Conservation (phyloP, 2,888 invertebrate species). For the Octonoba sinensis region DNA sequence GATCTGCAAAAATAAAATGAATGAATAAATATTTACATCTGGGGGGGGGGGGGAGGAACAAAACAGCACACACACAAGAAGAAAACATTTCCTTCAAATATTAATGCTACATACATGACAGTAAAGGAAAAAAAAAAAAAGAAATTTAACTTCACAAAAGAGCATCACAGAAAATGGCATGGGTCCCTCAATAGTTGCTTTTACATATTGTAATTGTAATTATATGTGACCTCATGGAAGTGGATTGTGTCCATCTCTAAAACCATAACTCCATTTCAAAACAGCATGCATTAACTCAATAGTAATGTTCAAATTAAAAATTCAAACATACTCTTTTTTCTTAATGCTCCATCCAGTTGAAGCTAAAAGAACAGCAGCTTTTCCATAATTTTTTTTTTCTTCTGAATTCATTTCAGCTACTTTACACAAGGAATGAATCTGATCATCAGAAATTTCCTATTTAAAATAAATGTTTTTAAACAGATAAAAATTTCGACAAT, state of each 20-base stretch:
- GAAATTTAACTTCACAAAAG: not conserved
- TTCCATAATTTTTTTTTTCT: slow-evolving; percentile 7
- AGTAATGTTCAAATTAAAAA: not conserved
- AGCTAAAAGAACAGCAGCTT: slow-evolving; percentile 24
- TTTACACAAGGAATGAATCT: slow-evolving; percentile 30
- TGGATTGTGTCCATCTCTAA: too few species aligned
- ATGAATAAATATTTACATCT: not conserved
- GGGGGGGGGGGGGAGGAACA: not conserved
- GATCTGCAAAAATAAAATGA: not conserved
- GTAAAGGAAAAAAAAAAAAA: not conserved
- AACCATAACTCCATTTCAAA: too few species aligned
- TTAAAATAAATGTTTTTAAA: not conserved
- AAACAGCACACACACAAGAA: not conserved
- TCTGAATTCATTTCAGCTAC: slow-evolving; percentile 18
- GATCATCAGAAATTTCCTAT: slow-evolving; percentile 32
- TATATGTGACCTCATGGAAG: too few species aligned
- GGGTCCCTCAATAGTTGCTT: not conserved
- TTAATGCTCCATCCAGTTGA: slow-evolving; percentile 34
- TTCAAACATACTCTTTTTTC: slow-evolving; percentile 1
- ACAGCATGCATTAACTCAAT: not conserved
- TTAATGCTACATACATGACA: not conserved
- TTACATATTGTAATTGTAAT: too few species aligned
- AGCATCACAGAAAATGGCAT: not conserved
- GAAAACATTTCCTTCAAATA: not conserved
- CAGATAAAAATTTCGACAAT: too few species aligned